Evolutionary conservation across 2,113 vertebrate species (phyloP).

Genomic region (Artemisiospiza belli): DNA sequence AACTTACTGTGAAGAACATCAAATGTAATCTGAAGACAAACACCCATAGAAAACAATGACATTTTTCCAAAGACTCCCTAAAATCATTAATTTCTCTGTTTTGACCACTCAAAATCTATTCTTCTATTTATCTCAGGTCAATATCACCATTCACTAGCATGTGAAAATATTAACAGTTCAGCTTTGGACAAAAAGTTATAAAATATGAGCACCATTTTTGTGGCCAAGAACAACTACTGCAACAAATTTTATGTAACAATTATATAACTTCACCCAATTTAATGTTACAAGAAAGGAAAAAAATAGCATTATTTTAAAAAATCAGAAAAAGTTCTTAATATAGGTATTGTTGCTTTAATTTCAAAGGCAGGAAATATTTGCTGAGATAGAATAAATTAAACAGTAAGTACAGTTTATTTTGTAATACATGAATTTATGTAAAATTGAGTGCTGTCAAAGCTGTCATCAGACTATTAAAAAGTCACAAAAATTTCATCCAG

Average conservation of each 20-base stretch:
- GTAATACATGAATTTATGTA: not conserved
- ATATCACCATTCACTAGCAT: not conserved
- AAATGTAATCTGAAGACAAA: constrained; percentile 27
- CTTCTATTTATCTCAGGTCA: not conserved
- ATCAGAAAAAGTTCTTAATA: not conserved
- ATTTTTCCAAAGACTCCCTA: not conserved
- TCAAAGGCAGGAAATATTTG: not conserved
- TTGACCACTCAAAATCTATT: not conserved
- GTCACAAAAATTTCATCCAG: not conserved
- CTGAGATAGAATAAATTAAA: not conserved
- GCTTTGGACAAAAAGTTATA: not conserved
- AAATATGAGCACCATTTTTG: not conserved
- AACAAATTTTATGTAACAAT: not conserved
- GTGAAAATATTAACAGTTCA: not conserved
- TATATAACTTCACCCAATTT: not conserved
- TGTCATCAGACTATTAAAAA: not conserved
- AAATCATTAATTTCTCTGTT: not conserved
- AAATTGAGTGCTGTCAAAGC: not conserved
- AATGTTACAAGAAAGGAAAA: not conserved
- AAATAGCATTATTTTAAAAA: not conserved
- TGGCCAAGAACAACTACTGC: not conserved
- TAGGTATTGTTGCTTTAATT: not conserved
- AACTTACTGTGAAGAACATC: not conserved
- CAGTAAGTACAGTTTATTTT: not conserved
- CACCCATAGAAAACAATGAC: not conserved